Evolutionary conservation across 2,888 invertebrate species (phyloP).

Genomic region (Lasioglossum leucozonium): DNA sequence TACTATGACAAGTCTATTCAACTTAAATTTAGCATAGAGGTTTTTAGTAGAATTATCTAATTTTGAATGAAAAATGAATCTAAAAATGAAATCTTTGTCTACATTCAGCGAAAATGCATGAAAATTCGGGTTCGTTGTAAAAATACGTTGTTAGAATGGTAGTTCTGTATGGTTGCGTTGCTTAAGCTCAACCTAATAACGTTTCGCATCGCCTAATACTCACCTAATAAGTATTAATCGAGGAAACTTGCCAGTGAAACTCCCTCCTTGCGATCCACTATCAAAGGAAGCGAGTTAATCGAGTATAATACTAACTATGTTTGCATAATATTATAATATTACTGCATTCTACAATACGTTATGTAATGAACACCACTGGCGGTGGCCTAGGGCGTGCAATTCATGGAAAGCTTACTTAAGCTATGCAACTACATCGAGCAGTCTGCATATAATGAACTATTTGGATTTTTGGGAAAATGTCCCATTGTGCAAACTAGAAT

Average conservation of each 20-base stretch:
- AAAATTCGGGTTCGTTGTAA: neutral
- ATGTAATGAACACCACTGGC: neutral
- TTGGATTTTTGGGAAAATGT: neutral
- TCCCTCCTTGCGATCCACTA: neutral
- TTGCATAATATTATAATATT: slow-evolving; percentile 6
- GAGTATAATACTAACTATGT: neutral
- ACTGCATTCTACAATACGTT: neutral
- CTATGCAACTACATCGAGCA: neutral
- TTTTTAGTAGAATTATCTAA: neutral
- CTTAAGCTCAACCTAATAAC: neutral
- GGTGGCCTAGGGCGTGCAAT: neutral
- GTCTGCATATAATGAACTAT: neutral
- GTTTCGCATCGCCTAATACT: neutral
- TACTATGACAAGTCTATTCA: neutral
- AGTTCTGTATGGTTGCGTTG: neutral
- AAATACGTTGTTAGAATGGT: neutral
- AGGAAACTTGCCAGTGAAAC: neutral
- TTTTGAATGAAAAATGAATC: neutral
- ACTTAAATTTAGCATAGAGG: neutral
- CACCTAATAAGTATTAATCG: slow-evolving; percentile 10
- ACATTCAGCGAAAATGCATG: neutral
- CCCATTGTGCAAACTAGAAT: neutral
- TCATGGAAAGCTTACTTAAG: slow-evolving; percentile 7
- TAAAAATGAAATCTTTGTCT: neutral
- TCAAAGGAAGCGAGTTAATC: slow-evolving; percentile 15